Evolutionary conservation across 2,797 vertebrate genomes (phyloP).

Genomic region (Prionace glauca): DNA sequence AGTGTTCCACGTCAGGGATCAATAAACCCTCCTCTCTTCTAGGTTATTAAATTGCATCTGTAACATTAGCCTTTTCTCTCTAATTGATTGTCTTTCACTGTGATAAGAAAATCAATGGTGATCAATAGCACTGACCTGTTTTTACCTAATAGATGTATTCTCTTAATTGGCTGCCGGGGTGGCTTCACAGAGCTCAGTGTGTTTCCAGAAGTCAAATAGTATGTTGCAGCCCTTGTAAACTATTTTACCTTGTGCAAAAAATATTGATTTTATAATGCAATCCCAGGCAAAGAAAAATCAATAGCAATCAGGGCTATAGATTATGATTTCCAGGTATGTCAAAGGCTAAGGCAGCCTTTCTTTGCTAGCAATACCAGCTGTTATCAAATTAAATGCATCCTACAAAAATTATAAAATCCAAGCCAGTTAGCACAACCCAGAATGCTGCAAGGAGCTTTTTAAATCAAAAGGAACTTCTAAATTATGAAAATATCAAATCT

Average conservation of each 20-base stretch:
- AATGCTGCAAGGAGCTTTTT: background rate
- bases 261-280: slow-evolving; percentile 82
- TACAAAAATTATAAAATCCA: slow-evolving; percentile 50
- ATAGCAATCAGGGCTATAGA: slow-evolving; percentile 74
- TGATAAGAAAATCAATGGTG: slow-evolving; percentile 71
- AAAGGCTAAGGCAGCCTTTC: slow-evolving; percentile 61
- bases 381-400: slow-evolving; percentile 60
- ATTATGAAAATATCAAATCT: background rate
- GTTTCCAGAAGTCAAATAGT: slow-evolving; percentile 62
- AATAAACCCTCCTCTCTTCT: slow-evolving; percentile 64
- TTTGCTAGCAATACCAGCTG: slow-evolving; percentile 60
- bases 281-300: slow-evolving; percentile 64
- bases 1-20: slow-evolving; percentile 68
- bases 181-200: slow-evolving; percentile 60
- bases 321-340: slow-evolving; percentile 63
- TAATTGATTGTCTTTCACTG: slow-evolving; percentile 75
- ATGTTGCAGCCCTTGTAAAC: slow-evolving; percentile 68
- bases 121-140: slow-evolving; percentile 68
- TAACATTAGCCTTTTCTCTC: slow-evolving; percentile 74
- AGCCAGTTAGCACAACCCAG: background rate
- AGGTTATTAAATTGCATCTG: slow-evolving; percentile 74
- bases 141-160: slow-evolving; percentile 71
- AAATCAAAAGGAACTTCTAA: background rate
- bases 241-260: slow-evolving; percentile 60
- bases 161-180: slow-evolving; percentile 67